Conservation (phyloP, 2,888 invertebrate genomes). For the Trypoxylon attenuatum region DNA sequence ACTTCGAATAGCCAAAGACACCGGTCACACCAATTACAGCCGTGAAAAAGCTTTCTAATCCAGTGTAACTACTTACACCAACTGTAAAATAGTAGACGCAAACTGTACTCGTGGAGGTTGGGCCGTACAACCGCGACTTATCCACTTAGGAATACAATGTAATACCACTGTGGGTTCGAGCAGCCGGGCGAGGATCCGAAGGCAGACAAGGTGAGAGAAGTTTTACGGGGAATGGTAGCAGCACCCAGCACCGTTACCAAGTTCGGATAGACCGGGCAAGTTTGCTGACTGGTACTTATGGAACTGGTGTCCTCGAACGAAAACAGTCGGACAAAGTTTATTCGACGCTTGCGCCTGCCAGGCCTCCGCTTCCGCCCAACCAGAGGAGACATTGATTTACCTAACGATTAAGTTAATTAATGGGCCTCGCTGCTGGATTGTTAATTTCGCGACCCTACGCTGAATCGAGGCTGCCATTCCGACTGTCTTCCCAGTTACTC, state of each 20-base stretch:
- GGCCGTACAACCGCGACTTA: constrained; percentile 68
- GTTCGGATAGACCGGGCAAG: constrained; percentile 60
- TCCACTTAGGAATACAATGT: constrained; percentile 69
- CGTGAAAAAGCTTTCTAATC: too few species aligned
- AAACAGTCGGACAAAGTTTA: constrained; percentile 49
- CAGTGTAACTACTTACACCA: too few species aligned
- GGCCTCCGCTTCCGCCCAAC: background rate
- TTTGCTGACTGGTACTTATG: constrained; percentile 51
- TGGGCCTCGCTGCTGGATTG: constrained; percentile 25
- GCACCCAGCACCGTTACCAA: constrained; percentile 54
- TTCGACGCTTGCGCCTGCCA: constrained; percentile 17
- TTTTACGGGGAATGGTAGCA: background rate
- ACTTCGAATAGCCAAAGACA: too few species aligned
- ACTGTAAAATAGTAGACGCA: constrained; percentile 31
- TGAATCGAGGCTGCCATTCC: too few species aligned
- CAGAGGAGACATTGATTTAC: constrained; percentile 59
- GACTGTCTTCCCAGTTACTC: too few species aligned
- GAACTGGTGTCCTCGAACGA: constrained; percentile 41
- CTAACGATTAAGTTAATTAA: constrained; percentile 56
- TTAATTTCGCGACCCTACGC: constrained; percentile 18
- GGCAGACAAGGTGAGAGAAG: constrained; percentile 13
- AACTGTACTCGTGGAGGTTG: constrained; percentile 36
- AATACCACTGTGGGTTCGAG: constrained; percentile 46
- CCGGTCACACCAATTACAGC: too few species aligned
- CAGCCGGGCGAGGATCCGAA: background rate